A percentile compares a stretch with the other conserved stretches of the same genome.
phyloP scores from a whole-genome alignment of 1,140 invertebrate genomes.

The Drosophila ercepeae region DNA sequence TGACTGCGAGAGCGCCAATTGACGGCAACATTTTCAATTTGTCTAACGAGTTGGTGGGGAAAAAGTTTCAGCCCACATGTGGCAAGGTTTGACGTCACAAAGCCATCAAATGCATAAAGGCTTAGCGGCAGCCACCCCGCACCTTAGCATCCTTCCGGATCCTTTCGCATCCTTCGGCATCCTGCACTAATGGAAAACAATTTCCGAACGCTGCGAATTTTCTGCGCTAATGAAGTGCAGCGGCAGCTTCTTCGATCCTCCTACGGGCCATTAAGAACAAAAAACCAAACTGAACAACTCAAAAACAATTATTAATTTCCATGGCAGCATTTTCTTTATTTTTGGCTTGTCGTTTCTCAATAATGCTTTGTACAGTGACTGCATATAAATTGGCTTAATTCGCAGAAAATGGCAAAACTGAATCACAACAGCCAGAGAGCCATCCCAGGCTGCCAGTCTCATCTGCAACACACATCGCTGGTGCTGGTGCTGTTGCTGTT shows the following conservation, averaged over 20 bases:
- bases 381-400: conserved; percentile 79
- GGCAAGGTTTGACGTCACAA: conserved; percentile 53
- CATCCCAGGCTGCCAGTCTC: conserved; percentile 6
- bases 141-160: neutral
- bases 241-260: conserved; percentile 6
- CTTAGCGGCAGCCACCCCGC: conserved; percentile 48
- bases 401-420: conserved; percentile 69
- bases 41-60: conserved; percentile 68
- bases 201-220: conserved; percentile 60
- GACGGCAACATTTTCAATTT: conserved; percentile 79
- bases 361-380: conserved; percentile 42
- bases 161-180: conserved; percentile 1
- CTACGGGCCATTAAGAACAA: conserved; percentile 37
- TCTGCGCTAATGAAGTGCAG: conserved; percentile 69
- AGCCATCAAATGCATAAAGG: conserved; percentile 81
- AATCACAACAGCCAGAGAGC: conserved; percentile 36
- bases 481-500: conserved; percentile 18
- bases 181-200: conserved; percentile 62
- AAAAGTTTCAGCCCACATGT: conserved; percentile 62
- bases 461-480: conserved; percentile 39
- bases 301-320: conserved; percentile 65
- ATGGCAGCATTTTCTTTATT: conserved; percentile 38
- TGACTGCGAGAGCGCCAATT: conserved; percentile 62
- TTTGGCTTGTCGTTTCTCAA: conserved; percentile 18
- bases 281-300: conserved; percentile 37